These are phyloP conservation scores for Toxonevra muliebris DNA, from an alignment of 2,888 invertebrate genomes.

Conservation along the genomic window DNA sequence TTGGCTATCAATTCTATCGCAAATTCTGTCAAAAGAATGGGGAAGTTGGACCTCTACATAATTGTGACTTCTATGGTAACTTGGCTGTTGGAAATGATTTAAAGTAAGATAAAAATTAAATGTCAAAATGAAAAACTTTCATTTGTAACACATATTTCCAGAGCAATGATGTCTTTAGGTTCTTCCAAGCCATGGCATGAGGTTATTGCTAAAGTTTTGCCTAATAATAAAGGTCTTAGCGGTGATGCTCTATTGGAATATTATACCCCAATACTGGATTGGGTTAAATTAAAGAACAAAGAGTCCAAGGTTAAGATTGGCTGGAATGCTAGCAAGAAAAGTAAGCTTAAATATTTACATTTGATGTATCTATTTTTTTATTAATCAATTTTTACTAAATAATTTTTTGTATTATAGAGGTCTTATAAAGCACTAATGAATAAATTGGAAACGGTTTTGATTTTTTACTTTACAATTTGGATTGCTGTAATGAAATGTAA, in stretches of 20 bases:
- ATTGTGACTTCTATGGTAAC: slow-evolving; percentile 86
- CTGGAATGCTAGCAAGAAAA: slow-evolving; percentile 56
- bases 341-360: slow-evolving; percentile 67
- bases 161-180: slow-evolving; percentile 70
- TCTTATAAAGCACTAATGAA: too few species aligned
- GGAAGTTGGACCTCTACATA: slow-evolving; percentile 77
- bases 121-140: not conserved
- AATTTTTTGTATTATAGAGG: not conserved
- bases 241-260: slow-evolving; percentile 80
- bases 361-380: not conserved
- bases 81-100: slow-evolving; percentile 78
- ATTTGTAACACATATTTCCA: slow-evolving; percentile 19
- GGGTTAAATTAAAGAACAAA: slow-evolving; percentile 51
- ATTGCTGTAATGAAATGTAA: too few species aligned
- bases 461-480: too few species aligned
- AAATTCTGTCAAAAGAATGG: slow-evolving; percentile 78
- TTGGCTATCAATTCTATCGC: slow-evolving; percentile 85
- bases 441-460: too few species aligned
- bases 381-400: not conserved
- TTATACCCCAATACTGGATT: slow-evolving; percentile 71
- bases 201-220: slow-evolving; percentile 75
- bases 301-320: slow-evolving; percentile 54
- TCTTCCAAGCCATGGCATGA: slow-evolving; percentile 82
- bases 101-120: slow-evolving; percentile 51
- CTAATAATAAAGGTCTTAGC: slow-evolving; percentile 76